These are phyloP conservation scores for Aporophyla lueneburgensis DNA, from an alignment of 2,888 invertebrate genomes.

Conservation along the genomic window DNA sequence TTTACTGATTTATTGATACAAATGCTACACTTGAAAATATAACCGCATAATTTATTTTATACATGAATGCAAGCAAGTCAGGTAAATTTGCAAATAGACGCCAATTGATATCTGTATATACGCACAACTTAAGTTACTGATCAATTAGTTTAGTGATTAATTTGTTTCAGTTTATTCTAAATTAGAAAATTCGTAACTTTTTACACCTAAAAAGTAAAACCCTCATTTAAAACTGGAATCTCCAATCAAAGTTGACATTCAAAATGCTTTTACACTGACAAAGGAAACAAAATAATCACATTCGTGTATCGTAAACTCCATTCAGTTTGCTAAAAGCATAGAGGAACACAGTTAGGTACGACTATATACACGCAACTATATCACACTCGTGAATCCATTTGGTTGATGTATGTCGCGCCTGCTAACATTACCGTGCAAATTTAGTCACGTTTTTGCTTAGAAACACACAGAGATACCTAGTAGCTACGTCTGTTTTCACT, in stretches of 20 bases:
- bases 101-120: not conserved
- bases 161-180: not conserved
- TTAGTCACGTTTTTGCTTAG: slow-evolving; percentile 64
- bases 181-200: not conserved
- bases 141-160: not conserved
- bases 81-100: not conserved
- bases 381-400: slow-evolving; percentile 41
- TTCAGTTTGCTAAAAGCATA: slow-evolving; percentile 16
- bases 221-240: not conserved
- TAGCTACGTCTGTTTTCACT: slow-evolving; percentile 6
- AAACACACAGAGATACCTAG: slow-evolving; percentile 28
- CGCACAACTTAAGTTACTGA: too few species aligned
- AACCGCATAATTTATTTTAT: not conserved
- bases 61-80: not conserved
- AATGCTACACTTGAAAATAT: not conserved
- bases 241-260: not conserved
- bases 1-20: not conserved
- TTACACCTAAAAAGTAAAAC: not conserved
- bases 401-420: slow-evolving; percentile 62
- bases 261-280: not conserved
- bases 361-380: not conserved
- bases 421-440: slow-evolving; percentile 66
- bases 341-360: not conserved
- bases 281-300: slow-evolving; percentile 1
- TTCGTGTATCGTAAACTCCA: not conserved